Evolutionary conservation across 2,888 invertebrate species (phyloP).

Genomic region (Leucoptera coffeella): DNA sequence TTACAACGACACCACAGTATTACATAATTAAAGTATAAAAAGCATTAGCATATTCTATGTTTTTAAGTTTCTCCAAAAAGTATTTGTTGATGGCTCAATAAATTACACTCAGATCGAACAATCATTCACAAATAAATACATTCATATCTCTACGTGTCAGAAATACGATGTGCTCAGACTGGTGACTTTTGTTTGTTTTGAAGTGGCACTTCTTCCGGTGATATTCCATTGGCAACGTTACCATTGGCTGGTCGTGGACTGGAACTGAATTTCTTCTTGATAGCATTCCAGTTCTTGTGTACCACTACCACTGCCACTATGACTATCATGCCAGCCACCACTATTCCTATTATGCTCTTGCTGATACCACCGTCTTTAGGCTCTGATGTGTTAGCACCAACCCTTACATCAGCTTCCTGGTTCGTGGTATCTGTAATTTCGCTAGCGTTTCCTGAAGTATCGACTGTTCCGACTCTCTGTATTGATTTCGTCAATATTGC

Average conservation of each 20-base stretch:
- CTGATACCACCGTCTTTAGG: constrained; percentile 36
- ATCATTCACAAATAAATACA: too few relatives aligned
- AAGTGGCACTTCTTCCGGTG: constrained; percentile 36
- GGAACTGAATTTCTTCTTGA: constrained; percentile 30
- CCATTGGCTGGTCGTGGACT: constrained; percentile 24
- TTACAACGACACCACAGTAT: too few relatives aligned
- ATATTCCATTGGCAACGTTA: constrained; percentile 15
- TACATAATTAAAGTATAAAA: too few relatives aligned
- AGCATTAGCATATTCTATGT: too few relatives aligned
- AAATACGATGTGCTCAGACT: constrained; percentile 15
- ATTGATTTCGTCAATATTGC: constrained; percentile 1
- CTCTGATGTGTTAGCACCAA: constrained; percentile 7
- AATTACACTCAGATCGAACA: too few relatives aligned
- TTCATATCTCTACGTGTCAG: constrained; percentile 8
- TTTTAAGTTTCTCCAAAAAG: too few relatives aligned
- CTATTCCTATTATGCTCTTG: constrained; percentile 46
- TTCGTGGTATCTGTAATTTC: too few relatives aligned
- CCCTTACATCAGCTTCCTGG: constrained; percentile 7
- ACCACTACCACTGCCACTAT: constrained; percentile 46
- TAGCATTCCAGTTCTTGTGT: constrained; percentile 53
- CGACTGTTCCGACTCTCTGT: constrained; percentile 5
- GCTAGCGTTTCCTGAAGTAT: too few relatives aligned
- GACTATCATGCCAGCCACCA: constrained; percentile 46
- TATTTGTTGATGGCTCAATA: too few relatives aligned
- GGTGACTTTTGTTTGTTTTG: constrained; percentile 29